Evolutionary conservation across 2,888 invertebrate species (phyloP).

Genomic region (Perithous albicinctus): DNA sequence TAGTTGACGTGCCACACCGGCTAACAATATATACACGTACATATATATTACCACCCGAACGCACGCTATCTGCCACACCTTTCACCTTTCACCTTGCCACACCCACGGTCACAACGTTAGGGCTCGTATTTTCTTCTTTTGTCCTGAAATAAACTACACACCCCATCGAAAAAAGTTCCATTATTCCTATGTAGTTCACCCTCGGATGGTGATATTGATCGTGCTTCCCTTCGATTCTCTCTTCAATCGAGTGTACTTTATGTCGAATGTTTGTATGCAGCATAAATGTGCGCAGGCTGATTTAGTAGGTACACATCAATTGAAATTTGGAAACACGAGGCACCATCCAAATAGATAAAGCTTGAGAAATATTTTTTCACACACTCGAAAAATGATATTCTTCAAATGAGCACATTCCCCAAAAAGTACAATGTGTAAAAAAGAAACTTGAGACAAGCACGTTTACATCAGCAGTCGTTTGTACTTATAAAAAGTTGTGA

Average conservation of each 20-base stretch:
- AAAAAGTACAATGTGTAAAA: too few species aligned
- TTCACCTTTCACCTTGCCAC: slow-evolving; percentile 23
- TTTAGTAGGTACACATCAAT: background rate
- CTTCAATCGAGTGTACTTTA: background rate
- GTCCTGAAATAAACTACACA: background rate
- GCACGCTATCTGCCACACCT: slow-evolving; percentile 4
- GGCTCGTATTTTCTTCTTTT: slow-evolving; percentile 10
- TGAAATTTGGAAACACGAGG: too few species aligned
- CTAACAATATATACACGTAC: background rate
- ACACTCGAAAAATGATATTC: too few species aligned
- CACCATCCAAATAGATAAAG: too few species aligned
- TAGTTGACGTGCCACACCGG: background rate
- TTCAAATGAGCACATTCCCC: too few species aligned
- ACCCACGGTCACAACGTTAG: background rate
- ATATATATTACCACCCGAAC: background rate
- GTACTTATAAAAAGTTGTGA: too few species aligned
- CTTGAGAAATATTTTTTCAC: too few species aligned
- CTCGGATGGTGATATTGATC: background rate
- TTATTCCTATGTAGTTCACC: background rate
- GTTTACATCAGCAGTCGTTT: too few species aligned
- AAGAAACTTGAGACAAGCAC: too few species aligned
- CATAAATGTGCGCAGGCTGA: background rate
- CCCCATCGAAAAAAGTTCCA: slow-evolving; percentile 5
- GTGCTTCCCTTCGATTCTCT: background rate
- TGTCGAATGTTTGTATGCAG: background rate